Evolutionary conservation across 2,113 vertebrate genomes (phyloP).

Genomic region (Aspiorhynchus laticeps): DNA sequence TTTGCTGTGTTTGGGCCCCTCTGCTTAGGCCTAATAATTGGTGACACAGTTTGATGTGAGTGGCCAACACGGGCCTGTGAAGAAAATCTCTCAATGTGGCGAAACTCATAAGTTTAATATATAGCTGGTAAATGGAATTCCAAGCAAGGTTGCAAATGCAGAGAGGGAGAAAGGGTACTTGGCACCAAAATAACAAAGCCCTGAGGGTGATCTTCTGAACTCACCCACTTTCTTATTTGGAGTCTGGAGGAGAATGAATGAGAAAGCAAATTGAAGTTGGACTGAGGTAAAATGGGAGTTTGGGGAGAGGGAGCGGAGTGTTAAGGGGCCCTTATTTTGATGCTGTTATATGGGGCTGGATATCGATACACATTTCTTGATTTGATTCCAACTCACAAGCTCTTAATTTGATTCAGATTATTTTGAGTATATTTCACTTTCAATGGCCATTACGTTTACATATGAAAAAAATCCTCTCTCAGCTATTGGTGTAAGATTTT

Average conservation of each 20-base stretch:
- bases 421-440: not conserved
- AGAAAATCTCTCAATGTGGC: not conserved
- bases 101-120: constrained; percentile 46
- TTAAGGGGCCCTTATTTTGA: not conserved
- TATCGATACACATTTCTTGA: not conserved
- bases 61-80: not conserved
- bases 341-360: not conserved
- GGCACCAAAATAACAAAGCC: constrained; percentile 49
- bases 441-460: not conserved
- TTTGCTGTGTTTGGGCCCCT: not conserved
- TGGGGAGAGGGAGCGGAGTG: not conserved
- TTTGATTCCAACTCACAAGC: not conserved
- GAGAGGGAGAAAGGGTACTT: not conserved
- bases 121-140: constrained; percentile 36
- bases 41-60: constrained; percentile 43
- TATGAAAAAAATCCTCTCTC: not conserved
- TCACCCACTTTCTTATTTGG: constrained; percentile 44
- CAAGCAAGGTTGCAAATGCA: constrained; percentile 5
- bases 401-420: not conserved
- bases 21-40: constrained; percentile 38
- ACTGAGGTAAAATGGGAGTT: constrained; percentile 3
- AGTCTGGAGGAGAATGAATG: constrained; percentile 46
- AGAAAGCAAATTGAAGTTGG: constrained; percentile 52
- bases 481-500: not conserved
- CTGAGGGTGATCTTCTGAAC: constrained; percentile 32